These are phyloP conservation scores for Neosilurus mollespiculum DNA, from an alignment of 2,797 vertebrate genomes.

Conservation along the genomic window DNA sequence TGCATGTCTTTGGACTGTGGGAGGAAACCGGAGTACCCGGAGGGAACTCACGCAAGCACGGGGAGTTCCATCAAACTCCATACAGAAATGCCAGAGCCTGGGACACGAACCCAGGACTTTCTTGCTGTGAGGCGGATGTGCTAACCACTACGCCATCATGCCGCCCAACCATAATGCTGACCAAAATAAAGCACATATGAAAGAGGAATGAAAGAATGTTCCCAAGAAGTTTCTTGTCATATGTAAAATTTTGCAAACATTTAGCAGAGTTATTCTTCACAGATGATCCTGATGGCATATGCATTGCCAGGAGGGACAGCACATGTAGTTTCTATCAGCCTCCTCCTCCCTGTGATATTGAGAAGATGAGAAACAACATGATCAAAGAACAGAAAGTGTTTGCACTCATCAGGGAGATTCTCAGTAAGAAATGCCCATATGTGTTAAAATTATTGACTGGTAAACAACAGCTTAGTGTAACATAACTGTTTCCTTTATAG, in stretches of 20 bases:
- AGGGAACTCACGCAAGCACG: too few species aligned
- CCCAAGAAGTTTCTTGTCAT: not conserved
- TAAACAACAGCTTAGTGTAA: not conserved
- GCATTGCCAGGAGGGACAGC: conserved; percentile 79
- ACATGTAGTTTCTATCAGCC: conserved; percentile 83
- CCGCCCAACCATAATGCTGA: not conserved
- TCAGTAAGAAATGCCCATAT: conserved; percentile 70
- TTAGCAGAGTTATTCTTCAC: conserved; percentile 19
- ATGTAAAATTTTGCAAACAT: not conserved
- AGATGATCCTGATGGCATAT: conserved; percentile 76
- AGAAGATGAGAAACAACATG: conserved; percentile 82
- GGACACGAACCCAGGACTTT: too few species aligned
- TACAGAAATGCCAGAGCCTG: too few species aligned
- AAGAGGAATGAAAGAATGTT: not conserved
- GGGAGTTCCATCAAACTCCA: too few species aligned
- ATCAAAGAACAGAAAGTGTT: conserved; percentile 91
- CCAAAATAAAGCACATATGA: not conserved
- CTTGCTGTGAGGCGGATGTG: too few species aligned
- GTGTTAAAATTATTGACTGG: not conserved
- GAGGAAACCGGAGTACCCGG: too few species aligned
- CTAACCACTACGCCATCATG: too few species aligned
- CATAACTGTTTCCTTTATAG: conserved; percentile 69
- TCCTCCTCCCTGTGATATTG: conserved; percentile 80
- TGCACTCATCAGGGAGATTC: conserved; percentile 85
- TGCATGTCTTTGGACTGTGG: too few species aligned